Percentiles rank a stretch among this genome's conserved stretches.
Evolutionary conservation across 2,113 vertebrate species (phyloP).

Genomic region (Isurus oxyrinchus): DNA sequence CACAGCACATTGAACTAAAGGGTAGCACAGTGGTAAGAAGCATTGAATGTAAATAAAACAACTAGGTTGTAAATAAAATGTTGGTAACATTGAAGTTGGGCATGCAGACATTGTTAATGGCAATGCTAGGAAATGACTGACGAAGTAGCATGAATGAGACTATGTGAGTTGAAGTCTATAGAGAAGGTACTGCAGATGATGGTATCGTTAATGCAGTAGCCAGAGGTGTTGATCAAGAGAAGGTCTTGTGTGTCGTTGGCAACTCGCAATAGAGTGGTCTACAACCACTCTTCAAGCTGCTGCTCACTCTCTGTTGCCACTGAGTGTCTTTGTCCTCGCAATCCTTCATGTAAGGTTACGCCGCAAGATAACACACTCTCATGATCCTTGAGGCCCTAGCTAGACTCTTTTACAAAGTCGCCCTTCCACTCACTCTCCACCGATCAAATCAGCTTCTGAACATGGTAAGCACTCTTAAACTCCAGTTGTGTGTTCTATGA

Average conservation of each 20-base stretch:
- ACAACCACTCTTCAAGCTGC: not conserved
- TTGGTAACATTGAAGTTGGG: not conserved
- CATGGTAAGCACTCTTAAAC: too few species aligned
- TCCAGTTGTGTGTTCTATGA: too few species aligned
- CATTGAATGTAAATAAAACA: not conserved
- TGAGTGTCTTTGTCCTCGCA: not conserved
- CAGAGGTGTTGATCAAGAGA: not conserved
- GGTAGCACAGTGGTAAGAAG: not conserved
- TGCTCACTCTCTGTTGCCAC: not conserved
- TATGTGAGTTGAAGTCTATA: not conserved
- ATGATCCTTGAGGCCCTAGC: not conserved
- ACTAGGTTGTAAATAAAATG: not conserved
- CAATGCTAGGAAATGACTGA: not conserved
- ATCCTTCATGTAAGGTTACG: not conserved
- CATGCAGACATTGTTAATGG: not conserved
- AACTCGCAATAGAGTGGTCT: not conserved
- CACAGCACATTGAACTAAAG: not conserved
- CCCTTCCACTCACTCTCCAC: too few species aligned
- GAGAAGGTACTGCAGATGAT: not conserved
- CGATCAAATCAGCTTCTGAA: too few species aligned
- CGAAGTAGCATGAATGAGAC: not conserved
- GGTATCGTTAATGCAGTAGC: not conserved
- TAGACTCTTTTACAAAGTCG: not conserved
- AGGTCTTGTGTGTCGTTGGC: not conserved
- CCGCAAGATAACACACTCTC: not conserved